Evolutionary conservation across 2,797 vertebrate genomes (phyloP).

Genomic region (Balearica regulorum): DNA sequence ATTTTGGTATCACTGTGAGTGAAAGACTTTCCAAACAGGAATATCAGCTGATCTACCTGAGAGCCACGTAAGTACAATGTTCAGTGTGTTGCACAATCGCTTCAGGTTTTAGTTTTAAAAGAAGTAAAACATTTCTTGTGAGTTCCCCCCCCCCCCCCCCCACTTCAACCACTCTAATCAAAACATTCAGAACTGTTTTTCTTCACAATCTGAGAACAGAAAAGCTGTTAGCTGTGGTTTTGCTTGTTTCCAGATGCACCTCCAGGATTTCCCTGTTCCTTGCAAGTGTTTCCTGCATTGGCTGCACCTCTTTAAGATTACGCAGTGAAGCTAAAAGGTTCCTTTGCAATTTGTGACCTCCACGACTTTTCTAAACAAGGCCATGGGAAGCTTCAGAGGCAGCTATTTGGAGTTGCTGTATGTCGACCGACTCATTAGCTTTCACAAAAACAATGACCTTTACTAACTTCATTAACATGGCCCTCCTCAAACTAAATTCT

Average conservation of each 20-base stretch:
- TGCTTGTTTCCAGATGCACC: not conserved
- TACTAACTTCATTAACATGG: not conserved
- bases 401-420: not conserved
- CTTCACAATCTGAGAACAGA: not conserved
- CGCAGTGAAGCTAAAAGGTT: not conserved
- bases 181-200: not conserved
- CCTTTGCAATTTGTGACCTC: not conserved
- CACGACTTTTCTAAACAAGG: not conserved
- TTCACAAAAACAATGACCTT: not conserved
- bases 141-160: not conserved
- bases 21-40: not conserved
- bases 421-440: not conserved
- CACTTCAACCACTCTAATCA: not conserved
- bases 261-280: not conserved
- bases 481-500: not conserved
- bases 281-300: not conserved
- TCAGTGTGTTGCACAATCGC: not conserved
- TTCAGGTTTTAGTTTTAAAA: not conserved
- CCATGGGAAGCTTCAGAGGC: not conserved
- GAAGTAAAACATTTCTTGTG: not conserved
- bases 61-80: not conserved
- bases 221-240: not conserved
- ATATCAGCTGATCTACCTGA: not conserved
- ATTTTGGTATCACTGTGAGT: not conserved
- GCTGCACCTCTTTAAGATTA: not conserved